Base-by-base conservation (phyloP, 2,888 invertebrate species). In the Tetranychus truncatus region DNA sequence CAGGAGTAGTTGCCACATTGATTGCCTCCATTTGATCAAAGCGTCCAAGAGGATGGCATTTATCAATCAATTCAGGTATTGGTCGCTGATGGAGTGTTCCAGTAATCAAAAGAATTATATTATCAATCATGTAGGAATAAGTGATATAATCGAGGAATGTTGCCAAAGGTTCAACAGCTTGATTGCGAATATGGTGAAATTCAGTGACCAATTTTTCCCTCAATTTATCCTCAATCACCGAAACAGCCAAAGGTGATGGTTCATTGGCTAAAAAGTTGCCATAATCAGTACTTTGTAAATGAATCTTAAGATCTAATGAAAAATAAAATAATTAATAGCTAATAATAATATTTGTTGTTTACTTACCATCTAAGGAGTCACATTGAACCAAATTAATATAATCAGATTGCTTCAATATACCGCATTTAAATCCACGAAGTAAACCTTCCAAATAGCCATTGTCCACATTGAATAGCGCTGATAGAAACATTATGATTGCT, bases 1-100 rank as follows among this genome's bases (percentile, higher is more conserved):
- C 97, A 45, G 99, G 96, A 20, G 97, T 99, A 15, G 95, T 91
- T 76, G 99, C 99, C 77, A 99, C 97, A 84, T 99, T 96, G 81
- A 99, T 99, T 74, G 99, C 97, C 84, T 97, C 97, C 96, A 99
- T 97, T 83, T 99, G 97, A 83, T 97, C 97, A 83, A 95, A 95
- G 80, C 95, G 66, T 45, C 99, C 99, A 81, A 99, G 85, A 0
- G 99, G 99, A 84, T 99, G 99, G 82, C 99, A 99, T 84, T 99
- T 99, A 66, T 95, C 94, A 81, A 99, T 96, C 79, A 99, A 85
- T 84, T 99, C 99, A 69, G 94, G 92, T 82, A 99, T 95, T 44
- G 99, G 96, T 80, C 99, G 88, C 84, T 99, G 97, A 84, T 99
- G 99, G 76, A 99, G 86, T 74, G 99, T 99, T 45, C 99, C 99